Conservation (phyloP, 2,113 vertebrate genomes). For the Rhinogobius similis region DNA sequence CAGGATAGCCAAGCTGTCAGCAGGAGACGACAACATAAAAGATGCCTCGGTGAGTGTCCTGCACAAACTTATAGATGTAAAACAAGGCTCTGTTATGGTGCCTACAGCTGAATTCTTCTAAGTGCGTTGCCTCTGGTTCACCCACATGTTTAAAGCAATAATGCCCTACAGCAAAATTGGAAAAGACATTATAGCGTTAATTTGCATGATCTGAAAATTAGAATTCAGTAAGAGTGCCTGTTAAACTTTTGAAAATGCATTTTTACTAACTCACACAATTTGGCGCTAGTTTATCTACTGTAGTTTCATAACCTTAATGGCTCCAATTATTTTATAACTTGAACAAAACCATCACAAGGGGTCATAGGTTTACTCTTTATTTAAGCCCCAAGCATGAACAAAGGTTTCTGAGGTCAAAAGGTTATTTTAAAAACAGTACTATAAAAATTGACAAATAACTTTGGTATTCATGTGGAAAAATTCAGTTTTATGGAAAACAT, state of each 20-base stretch:
- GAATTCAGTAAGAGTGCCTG: not conserved
- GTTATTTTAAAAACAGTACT: too few species aligned
- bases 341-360: not conserved
- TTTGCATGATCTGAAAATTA: slow-evolving; percentile 19
- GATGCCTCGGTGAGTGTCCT: slow-evolving; percentile 86
- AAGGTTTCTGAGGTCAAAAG: too few species aligned
- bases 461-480: too few species aligned
- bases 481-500: not conserved
- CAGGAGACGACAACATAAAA: slow-evolving; percentile 84
- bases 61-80: slow-evolving; percentile 26
- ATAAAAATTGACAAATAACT: too few species aligned
- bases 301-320: too few species aligned
- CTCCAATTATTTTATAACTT: not conserved
- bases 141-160: slow-evolving; percentile 26
- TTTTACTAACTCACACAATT: not conserved
- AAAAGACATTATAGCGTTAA: slow-evolving; percentile 2
- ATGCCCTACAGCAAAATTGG: slow-evolving; percentile 12
- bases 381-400: not conserved
- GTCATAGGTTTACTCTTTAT: slow-evolving; percentile 27
- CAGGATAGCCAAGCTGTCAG: slow-evolving; percentile 86
- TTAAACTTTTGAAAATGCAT: not conserved
- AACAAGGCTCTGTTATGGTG: slow-evolving; percentile 34
- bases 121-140: slow-evolving; percentile 32
- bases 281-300: not conserved
- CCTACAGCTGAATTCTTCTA: slow-evolving; percentile 17